Percentiles rank a stretch among this genome's conserved stretches.
These are phyloP conservation scores for Atrina japonica DNA, from an alignment of 2,888 invertebrate species.

Conservation along the genomic window DNA sequence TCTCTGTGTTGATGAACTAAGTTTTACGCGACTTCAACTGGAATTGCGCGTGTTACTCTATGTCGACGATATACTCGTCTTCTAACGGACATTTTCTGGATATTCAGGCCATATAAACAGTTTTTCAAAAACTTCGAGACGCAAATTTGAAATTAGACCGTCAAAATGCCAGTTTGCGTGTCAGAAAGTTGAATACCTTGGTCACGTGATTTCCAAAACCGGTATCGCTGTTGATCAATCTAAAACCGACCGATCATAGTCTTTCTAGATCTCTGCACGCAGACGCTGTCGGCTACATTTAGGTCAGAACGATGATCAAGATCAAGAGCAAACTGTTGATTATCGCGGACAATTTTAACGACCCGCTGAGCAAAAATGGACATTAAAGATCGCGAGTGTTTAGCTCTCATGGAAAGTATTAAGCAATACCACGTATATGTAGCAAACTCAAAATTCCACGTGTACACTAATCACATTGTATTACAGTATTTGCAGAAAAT, in stretches of 20 bases:
- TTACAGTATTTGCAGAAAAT: constrained; percentile 11
- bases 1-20: constrained; percentile 28
- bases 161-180: constrained; percentile 47
- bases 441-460: constrained; percentile 3
- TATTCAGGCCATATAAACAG: constrained; percentile 36
- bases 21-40: too few relatives aligned
- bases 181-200: too few relatives aligned
- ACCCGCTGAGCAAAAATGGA: background rate
- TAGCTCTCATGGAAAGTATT: constrained; percentile 21
- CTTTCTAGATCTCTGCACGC: constrained; percentile 14
- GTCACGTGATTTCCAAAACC: constrained; percentile 18
- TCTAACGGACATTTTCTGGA: constrained; percentile 28
- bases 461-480: constrained; percentile 23
- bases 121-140: too few relatives aligned
- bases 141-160: constrained; percentile 39
- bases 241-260: constrained; percentile 34
- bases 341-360: background rate
- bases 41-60: constrained; percentile 33
- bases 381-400: constrained; percentile 10
- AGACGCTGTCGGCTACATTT: constrained; percentile 45
- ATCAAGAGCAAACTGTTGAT: constrained; percentile 30
- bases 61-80: constrained; percentile 49
- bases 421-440: constrained; percentile 23
- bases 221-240: too few relatives aligned
- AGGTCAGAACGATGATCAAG: constrained; percentile 42